phyloP scores from a whole-genome alignment of 1,140 invertebrate genomes.

The Drosophila miranda region DNA sequence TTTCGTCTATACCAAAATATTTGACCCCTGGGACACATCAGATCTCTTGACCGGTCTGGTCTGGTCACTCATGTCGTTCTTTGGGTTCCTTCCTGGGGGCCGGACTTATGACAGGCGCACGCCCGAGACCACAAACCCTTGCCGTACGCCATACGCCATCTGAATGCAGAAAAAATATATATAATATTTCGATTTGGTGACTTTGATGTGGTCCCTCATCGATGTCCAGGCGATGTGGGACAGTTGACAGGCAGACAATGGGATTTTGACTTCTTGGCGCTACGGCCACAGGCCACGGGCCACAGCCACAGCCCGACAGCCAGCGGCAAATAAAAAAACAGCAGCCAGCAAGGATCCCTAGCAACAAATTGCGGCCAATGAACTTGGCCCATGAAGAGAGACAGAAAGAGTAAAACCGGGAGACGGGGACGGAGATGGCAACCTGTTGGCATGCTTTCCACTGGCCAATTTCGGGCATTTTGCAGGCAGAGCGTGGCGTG shows the following conservation, averaged over 20 bases:
- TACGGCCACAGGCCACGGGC: conserved; percentile 28
- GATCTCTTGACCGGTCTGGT: background rate
- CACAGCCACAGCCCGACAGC: background rate
- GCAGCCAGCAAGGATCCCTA: conserved; percentile 40
- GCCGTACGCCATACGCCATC: conserved; percentile 15
- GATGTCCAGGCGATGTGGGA: conserved; percentile 60
- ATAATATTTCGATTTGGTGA: conserved; percentile 55
- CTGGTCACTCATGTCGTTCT: conserved; percentile 20
- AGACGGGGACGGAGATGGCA: conserved; percentile 10
- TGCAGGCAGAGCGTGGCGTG: conserved; percentile 26
- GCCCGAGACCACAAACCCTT: conserved; percentile 31
- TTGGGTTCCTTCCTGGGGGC: conserved; percentile 31
- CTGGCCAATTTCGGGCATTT: conserved; percentile 74
- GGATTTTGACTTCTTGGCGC: conserved; percentile 66
- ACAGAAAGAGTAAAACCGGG: conserved; percentile 15
- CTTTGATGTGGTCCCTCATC: conserved; percentile 78
- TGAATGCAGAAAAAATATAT: conserved; percentile 33
- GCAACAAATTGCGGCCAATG: conserved; percentile 72
- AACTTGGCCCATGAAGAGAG: conserved; percentile 40
- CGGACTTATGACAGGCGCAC: conserved; percentile 75
- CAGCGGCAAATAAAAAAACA: conserved; percentile 7
- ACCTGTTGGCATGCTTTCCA: conserved; percentile 61
- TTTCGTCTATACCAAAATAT: conserved; percentile 26
- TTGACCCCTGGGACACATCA: conserved; percentile 64
- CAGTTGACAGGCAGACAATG: conserved; percentile 77